Conservation (phyloP, 2,888 invertebrate species). For the Gari tellinella region DNA sequence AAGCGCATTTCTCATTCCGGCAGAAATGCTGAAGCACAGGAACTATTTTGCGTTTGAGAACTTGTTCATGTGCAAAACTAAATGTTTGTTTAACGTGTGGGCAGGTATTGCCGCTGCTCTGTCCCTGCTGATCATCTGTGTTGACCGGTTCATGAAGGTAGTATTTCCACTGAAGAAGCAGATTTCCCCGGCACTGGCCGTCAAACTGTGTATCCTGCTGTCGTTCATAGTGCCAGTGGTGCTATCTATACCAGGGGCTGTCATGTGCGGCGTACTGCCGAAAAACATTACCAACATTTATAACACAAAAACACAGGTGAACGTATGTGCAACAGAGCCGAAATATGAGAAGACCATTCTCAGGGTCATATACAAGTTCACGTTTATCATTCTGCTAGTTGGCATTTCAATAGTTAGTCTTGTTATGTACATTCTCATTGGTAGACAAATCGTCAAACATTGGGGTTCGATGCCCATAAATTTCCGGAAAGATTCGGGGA, state of each 20-base stretch:
- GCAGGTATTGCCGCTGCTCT: constrained; percentile 51
- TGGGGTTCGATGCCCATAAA: constrained; percentile 47
- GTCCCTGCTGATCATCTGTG: constrained; percentile 39
- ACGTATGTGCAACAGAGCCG: constrained; percentile 45
- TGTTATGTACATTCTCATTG: constrained; percentile 56
- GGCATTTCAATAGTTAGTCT: constrained; percentile 48
- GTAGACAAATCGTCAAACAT: constrained; percentile 45
- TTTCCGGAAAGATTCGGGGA: constrained; percentile 51
- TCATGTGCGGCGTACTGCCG: constrained; percentile 56
- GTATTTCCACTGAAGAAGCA: constrained; percentile 50
- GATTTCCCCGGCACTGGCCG: constrained; percentile 39
- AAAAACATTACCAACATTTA: constrained; percentile 47
- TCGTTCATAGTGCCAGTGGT: constrained; percentile 42
- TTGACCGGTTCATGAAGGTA: constrained; percentile 52
- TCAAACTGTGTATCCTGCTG: constrained; percentile 44
- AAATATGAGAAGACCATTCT: constrained; percentile 35
- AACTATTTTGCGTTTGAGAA: constrained; percentile 55
- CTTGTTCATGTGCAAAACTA: constrained; percentile 48
- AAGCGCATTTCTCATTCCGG: constrained; percentile 50
- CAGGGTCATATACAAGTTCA: constrained; percentile 48
- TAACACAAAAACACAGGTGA: constrained; percentile 34
- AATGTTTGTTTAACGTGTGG: constrained; percentile 58
- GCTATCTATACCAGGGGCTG: constrained; percentile 47
- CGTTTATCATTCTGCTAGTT: constrained; percentile 42
- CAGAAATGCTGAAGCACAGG: constrained; percentile 51